These are phyloP conservation scores for Carassius gibelio DNA, from an alignment of 2,113 vertebrate species.

Conservation along the genomic window DNA sequence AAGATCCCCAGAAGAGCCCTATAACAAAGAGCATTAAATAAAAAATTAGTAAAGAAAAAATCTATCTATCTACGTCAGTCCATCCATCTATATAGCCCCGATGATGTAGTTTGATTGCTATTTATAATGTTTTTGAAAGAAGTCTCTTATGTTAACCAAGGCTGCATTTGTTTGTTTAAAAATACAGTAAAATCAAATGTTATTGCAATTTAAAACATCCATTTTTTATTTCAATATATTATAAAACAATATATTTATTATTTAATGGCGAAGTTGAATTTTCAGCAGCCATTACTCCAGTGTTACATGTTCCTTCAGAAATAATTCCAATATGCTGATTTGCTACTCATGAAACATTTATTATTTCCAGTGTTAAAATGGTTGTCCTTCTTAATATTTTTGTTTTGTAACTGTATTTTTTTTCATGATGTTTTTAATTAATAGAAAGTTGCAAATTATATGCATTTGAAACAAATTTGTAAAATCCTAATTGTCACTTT, in stretches of 20 bases:
- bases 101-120: neutral
- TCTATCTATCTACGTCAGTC: neutral
- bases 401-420: no score
- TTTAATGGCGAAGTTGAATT: neutral
- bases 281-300: neutral
- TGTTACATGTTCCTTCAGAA: neutral
- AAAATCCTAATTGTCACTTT: neutral
- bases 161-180: neutral
- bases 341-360: neutral
- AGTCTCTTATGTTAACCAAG: neutral
- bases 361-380: no score
- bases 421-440: neutral
- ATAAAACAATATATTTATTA: neutral
- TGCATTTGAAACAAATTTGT: neutral
- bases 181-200: neutral
- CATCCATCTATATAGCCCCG: no score
- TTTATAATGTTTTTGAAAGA: neutral
- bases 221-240: neutral
- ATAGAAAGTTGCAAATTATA: neutral
- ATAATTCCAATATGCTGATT: neutral
- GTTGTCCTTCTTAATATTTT: no score
- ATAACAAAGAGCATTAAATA: neutral
- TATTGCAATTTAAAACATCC: neutral
- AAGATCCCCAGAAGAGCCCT: conserved; percentile 87
- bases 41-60: neutral